phyloP scores from a whole-genome alignment of 1,140 invertebrate species.

The Cotesia chilonis region DNA sequence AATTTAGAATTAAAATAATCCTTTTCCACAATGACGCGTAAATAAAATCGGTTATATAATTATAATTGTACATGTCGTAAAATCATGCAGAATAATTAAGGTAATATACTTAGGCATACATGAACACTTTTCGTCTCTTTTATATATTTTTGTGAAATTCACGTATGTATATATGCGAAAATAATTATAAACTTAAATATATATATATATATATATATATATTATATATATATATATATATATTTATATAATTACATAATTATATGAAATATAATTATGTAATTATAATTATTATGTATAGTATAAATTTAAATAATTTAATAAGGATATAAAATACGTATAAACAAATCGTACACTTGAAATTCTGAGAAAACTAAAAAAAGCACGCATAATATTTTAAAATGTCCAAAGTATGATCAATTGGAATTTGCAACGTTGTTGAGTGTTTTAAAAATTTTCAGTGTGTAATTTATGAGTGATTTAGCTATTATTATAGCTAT shows the following conservation, averaged over 20 bases:
- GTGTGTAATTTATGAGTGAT: too few species aligned
- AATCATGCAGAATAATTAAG: slow-evolving; percentile 42
- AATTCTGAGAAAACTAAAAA: slow-evolving; percentile 41
- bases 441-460: too few species aligned
- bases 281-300: too few species aligned
- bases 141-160: slow-evolving; percentile 67
- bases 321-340: too few species aligned
- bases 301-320: too few species aligned
- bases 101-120: slow-evolving; percentile 51
- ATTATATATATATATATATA: background rate
- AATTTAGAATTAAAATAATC: slow-evolving; percentile 46
- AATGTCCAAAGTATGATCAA: too few species aligned
- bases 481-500: too few species aligned
- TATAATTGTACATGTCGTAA: slow-evolving; percentile 45
- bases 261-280: too few species aligned
- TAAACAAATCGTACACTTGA: too few species aligned
- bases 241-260: too few species aligned
- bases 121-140: slow-evolving; percentile 60
- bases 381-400: slow-evolving; percentile 37
- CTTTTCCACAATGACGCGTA: slow-evolving; percentile 53
- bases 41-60: slow-evolving; percentile 50
- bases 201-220: slow-evolving; percentile 49
- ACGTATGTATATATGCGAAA: slow-evolving; percentile 60
- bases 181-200: slow-evolving; percentile 46
- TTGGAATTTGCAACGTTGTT: too few species aligned